Percentiles rank a stretch among this genome's conserved stretches.
Conservation (phyloP, 1,140 invertebrate species). For the Microplitis mediator region DNA sequence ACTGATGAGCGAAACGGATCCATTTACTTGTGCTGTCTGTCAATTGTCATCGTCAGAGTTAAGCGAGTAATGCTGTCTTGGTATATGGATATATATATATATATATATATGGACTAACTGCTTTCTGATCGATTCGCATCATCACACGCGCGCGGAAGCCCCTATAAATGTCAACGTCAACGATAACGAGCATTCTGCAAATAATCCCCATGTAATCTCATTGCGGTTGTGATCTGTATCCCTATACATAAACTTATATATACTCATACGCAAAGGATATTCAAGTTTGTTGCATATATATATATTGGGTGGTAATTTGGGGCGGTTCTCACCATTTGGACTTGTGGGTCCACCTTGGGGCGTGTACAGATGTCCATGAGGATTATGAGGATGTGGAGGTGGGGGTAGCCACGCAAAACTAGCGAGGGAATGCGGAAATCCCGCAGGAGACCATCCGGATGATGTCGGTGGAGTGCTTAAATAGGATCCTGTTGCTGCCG, state of each 20-base stretch:
- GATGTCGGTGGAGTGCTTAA: conserved; percentile 46
- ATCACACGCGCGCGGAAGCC: background rate
- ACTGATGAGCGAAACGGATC: conserved; percentile 15
- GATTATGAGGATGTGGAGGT: conserved; percentile 59
- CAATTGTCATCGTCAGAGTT: conserved; percentile 3
- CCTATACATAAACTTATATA: too few relatives aligned
- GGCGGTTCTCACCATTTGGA: conserved; percentile 54
- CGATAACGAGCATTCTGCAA: conserved; percentile 11
- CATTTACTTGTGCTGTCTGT: conserved; percentile 15
- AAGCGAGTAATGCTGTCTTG: background rate
- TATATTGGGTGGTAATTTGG: background rate
- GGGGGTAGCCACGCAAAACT: conserved; percentile 60
- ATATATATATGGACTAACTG: background rate
- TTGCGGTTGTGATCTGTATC: background rate
- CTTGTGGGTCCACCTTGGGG: conserved; percentile 57
- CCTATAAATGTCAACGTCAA: conserved; percentile 17
- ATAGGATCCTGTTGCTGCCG: conserved; percentile 46
- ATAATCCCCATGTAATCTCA: conserved; percentile 17
- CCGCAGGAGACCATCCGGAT: conserved; percentile 53
- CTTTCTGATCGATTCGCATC: conserved; percentile 11
- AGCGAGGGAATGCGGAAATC: conserved; percentile 58
- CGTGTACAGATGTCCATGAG: conserved; percentile 58
- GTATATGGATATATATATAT: too few relatives aligned
- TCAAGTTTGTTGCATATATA: background rate
- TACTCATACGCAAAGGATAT: too few relatives aligned